Conservation (phyloP, 2,888 invertebrate genomes). For the Cerceris rybyensis region DNA sequence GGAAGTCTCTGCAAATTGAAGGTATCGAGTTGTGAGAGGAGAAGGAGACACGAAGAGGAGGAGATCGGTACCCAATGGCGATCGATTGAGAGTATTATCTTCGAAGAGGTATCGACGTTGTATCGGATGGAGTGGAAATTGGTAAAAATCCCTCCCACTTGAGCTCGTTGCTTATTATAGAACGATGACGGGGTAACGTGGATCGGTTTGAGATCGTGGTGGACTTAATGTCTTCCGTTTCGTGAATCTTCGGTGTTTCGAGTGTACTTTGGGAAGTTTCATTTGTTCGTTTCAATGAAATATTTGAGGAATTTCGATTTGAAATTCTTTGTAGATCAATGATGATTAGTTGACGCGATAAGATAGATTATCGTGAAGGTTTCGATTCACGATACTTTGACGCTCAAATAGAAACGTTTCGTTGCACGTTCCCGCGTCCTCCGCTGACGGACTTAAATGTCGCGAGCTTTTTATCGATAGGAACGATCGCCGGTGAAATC, state of each 20-base stretch:
- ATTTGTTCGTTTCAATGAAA: too few relatives aligned
- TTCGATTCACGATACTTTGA: not conserved
- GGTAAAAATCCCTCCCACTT: not conserved
- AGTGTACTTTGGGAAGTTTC: too few relatives aligned
- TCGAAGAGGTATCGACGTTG: slow-evolving; percentile 28
- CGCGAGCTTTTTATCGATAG: slow-evolving; percentile 48
- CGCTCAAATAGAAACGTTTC: slow-evolving; percentile 13
- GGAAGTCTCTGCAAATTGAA: slow-evolving; percentile 23
- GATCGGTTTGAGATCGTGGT: too few relatives aligned
- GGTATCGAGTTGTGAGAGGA: slow-evolving; percentile 37
- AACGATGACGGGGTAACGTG: too few relatives aligned
- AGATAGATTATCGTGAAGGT: too few relatives aligned
- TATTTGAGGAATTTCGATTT: too few relatives aligned
- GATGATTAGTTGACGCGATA: too few relatives aligned
- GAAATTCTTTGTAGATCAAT: too few relatives aligned
- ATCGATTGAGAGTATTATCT: slow-evolving; percentile 50
- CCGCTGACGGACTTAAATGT: slow-evolving; percentile 37
- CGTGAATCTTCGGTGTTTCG: too few relatives aligned
- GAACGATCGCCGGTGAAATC: slow-evolving; percentile 61
- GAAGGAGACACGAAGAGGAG: slow-evolving; percentile 39
- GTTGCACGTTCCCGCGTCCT: slow-evolving; percentile 8
- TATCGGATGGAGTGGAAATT: slow-evolving; percentile 5
- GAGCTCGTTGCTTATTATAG: too few relatives aligned
- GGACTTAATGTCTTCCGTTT: too few relatives aligned
- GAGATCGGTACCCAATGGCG: slow-evolving; percentile 52